Evolutionary conservation across 2,888 invertebrate genomes (phyloP), one percentile per base, ranked within the genome.

Genomic region (Zonitis immaculata): DNA sequence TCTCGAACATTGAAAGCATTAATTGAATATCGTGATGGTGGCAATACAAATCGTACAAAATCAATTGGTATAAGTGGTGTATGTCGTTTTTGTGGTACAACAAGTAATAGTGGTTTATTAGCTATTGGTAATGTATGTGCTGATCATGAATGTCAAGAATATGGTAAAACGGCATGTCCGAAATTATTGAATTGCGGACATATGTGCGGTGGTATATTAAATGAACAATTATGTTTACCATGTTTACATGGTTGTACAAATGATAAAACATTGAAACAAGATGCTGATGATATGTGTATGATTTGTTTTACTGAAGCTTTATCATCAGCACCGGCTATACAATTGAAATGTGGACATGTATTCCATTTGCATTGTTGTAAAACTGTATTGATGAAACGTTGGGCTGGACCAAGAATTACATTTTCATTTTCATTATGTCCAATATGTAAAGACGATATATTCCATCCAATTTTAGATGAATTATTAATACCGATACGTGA

Each of bases 201-300:
- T 76, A 79, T 87, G 68, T 98, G 98, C 75, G 93, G 95, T 1
- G 98, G 98, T 11, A 91, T 97, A n/a, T 80, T 83, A 20, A 87
- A 86, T 60, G 97, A 98, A 76, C 78, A 80, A 7, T 76, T 77
- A 47, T 98, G 97, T 70, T 77, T 97, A 63, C 95, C 96, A 1
- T 98, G 98, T 71, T 78, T 98, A 60, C 87, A 89, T 66, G 88
- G 95, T 2, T 96, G 96, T 70, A 77, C 77, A 12, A 69, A 77
- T 0, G 74, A 75, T 8, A 42, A 73, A 65, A 66, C 61, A 50
- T 79, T 97, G 47, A 88, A 92, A 12, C 98, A 98, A 76, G 98
- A 98, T 74, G 94, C 94, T 0, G 98, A 98, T 69, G 98, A 98
- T 73, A 95, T 98, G 94, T 98, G 98, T 77, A 97, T 98, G 93